phyloP scores from a whole-genome alignment of 2,113 vertebrate genomes.

The Lampris incognitus region DNA sequence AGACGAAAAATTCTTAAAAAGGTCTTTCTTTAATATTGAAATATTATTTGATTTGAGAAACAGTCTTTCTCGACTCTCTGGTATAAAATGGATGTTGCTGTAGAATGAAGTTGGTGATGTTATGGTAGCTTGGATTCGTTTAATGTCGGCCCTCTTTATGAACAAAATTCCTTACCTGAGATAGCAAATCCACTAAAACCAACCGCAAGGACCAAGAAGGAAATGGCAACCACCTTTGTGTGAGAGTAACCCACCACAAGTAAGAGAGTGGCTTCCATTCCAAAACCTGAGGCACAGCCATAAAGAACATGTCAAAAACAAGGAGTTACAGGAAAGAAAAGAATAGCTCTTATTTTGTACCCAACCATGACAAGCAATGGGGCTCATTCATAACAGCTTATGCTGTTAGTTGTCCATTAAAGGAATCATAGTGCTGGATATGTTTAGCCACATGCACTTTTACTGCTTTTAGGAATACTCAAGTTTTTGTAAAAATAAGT shows the following conservation, averaged over 20 bases:
- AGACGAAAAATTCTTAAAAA: no score
- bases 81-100: no score
- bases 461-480: no score
- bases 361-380: no score
- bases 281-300: constrained; percentile 83
- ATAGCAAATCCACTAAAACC: constrained; percentile 95
- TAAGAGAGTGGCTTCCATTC: constrained; percentile 92
- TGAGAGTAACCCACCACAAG: constrained; percentile 93
- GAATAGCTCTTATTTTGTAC: neutral
- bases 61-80: neutral
- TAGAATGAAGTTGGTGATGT: no score
- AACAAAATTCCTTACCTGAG: constrained; percentile 82
- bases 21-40: neutral
- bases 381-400: no score
- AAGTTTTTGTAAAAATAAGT: neutral
- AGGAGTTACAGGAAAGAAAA: neutral
- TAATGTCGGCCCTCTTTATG: neutral
- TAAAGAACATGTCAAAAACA: neutral
- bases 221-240: constrained; percentile 89
- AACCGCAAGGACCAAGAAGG: constrained; percentile 90
- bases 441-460: no score
- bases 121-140: no score
- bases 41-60: no score
- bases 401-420: no score
- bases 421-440: no score